These are phyloP conservation scores for Rhinogobius similis DNA, from an alignment of 2,113 vertebrate genomes.

Conservation along the genomic window DNA sequence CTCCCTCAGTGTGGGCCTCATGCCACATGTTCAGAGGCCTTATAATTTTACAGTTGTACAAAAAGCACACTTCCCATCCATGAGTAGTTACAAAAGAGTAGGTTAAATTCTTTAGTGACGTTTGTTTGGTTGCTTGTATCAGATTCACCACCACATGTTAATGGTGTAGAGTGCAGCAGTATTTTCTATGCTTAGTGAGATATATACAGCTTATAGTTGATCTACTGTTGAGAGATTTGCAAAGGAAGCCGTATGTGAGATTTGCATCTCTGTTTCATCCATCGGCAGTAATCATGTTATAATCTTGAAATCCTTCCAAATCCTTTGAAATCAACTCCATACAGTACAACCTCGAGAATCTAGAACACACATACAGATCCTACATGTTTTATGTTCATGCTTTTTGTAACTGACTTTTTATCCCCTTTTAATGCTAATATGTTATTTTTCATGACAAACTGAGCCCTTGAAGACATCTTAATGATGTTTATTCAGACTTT, in stretches of 20 bases:
- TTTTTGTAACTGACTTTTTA: not conserved
- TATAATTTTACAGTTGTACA: constrained; percentile 13
- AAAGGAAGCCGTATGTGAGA: constrained; percentile 24
- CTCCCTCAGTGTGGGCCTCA: constrained; percentile 22
- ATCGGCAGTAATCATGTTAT: constrained; percentile 60
- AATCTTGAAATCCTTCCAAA: constrained; percentile 77
- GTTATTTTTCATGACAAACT: not conserved
- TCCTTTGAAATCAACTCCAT: constrained; percentile 65
- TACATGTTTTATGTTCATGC: constrained; percentile 2
- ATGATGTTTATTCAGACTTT: not conserved
- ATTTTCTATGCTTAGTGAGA: constrained; percentile 10
- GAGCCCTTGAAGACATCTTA: not conserved
- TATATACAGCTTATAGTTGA: not conserved
- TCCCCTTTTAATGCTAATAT: not conserved
- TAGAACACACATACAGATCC: not conserved
- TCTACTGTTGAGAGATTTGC: constrained; percentile 26
- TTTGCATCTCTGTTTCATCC: constrained; percentile 50
- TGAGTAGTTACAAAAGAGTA: not conserved
- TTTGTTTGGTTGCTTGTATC: not conserved
- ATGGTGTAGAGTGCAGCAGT: not conserved
- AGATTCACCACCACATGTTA: not conserved
- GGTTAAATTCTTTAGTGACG: not conserved
- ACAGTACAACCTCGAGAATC: not conserved
- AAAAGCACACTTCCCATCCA: not conserved
- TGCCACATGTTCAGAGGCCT: constrained; percentile 29